Evolutionary conservation across 2,888 invertebrate genomes (phyloP), one percentile per base, ranked within the genome.

Genomic region (Callyntrura sp.): DNA sequence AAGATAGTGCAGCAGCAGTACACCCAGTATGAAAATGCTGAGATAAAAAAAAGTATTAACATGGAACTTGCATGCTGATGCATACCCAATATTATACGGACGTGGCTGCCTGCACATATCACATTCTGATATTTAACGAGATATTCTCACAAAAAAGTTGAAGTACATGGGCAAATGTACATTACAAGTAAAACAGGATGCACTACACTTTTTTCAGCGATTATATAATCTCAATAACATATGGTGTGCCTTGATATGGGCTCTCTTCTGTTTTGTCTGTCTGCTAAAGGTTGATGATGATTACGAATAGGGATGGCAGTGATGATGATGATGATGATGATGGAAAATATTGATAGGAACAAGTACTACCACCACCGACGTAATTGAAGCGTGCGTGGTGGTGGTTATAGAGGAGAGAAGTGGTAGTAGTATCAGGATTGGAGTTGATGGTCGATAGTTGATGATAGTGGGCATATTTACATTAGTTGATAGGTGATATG

Each of bases 21-120:
- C n/a, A n/a, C n/a, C n/a, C n/a, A n/a, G n/a, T n/a, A n/a, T n/a
- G 76, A 76, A 14, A 35, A 62, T 60, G 57, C 35, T 57, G n/a
- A n/a, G n/a, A n/a, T n/a, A n/a, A n/a, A 48, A 45, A 81, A 65
- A 78, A 73, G 43, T 35, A 48, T 45, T 45, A 45, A 76, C 68
- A 68, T 68, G 68, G 68, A 68, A 68, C 68, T 28, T 68, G 68
- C 68, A 68, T 68, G 28, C 65, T 23, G 23, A n/a, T 23, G 17
- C 65, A 65, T 65, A n/a, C n/a, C n/a, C n/a, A n/a, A n/a, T 20
- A 65, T 23, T 14, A 23, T 23, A 65, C 12, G 35, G 35, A 35
- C 35, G 35, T 35, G 2, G 3, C 2, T 35, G 35, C 6, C 35
- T 35, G 6, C 35, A 4, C 4, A 57, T 57, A 57, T 17, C 0